Evolutionary conservation across 2,888 invertebrate species (phyloP).

Genomic region (Dynastes hyllus): DNA sequence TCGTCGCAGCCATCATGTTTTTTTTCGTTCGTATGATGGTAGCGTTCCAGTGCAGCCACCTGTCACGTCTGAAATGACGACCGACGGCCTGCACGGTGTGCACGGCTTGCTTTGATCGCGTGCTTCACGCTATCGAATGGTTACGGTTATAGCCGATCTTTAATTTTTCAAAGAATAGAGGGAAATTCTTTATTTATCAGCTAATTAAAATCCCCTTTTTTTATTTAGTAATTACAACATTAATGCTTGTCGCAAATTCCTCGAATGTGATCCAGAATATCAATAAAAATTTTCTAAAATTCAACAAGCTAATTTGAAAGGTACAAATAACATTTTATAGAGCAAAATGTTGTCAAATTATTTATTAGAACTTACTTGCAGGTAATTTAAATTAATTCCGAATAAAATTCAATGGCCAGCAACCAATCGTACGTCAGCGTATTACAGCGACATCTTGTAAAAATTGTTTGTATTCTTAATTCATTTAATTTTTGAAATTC

Average conservation of each 20-base stretch:
- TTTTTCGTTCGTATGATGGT: conserved; percentile 49
- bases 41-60: conserved; percentile 71
- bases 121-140: conserved; percentile 56
- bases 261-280: too few relatives aligned
- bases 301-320: background rate
- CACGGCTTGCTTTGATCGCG: conserved; percentile 59
- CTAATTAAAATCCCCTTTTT: background rate
- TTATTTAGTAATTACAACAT: background rate
- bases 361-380: too few relatives aligned
- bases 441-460: background rate
- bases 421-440: conserved; percentile 7
- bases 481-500: background rate
- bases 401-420: conserved; percentile 34
- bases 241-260: background rate
- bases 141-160: conserved; percentile 33
- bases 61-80: conserved; percentile 67
- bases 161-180: conserved; percentile 5
- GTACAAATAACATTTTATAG: too few relatives aligned
- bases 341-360: too few relatives aligned
- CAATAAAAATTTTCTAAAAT: background rate
- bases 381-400: background rate
- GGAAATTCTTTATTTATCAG: background rate
- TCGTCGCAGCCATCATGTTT: conserved; percentile 69
- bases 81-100: conserved; percentile 54
- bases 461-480: background rate